Evolutionary conservation across 1,140 invertebrate genomes (phyloP), one percentile per base, ranked within the genome.

Genomic region (Nomia melanderi): DNA sequence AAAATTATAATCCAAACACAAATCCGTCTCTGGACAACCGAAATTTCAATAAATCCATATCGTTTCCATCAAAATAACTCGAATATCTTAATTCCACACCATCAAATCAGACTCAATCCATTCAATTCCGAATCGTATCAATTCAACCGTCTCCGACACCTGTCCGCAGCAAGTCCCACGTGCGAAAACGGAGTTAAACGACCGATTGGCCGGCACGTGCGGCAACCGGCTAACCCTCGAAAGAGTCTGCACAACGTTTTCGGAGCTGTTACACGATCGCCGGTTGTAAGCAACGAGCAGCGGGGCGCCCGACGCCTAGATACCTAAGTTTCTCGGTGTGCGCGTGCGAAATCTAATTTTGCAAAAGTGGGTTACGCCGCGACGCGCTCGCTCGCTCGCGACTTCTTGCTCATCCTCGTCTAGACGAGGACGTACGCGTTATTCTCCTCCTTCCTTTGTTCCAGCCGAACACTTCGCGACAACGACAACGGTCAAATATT

Each of bases 281-380:
- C 9, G 11, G 31, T 47, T 73, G 67, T 71, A 78, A 75, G 71
- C 77, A 78, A 78, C 39, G 62, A 31, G 31, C 77, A 50, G 62
- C 77, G 39, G 77, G 77, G 71, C 36, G 76, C 44, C 76, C 25
- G 23, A 63, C 44, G 31, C 25, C 39, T 76, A 79, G 72, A 75
- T 76, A 41, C 41, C 41, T 25, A 29, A 27, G 27, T 44, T 11
- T 64, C 41, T 56, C 33, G 33, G 14, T 11, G n/a, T 27, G 41
- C 75, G 65, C 54, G 59, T 65, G 75, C 67, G 66, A 70, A 79
- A 81, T 81, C 79, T 81, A 81, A 81, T 81, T 81, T 81, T 81
- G 79, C 79, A 59, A 81, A 81, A 81, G 67, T 81, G 76, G 79
- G 79, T 81, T 81, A 78, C 62, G 67, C 57, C 23, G 77, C 47